phyloP scores from a whole-genome alignment of 2,888 invertebrate genomes.

The Panzeria rudis region DNA sequence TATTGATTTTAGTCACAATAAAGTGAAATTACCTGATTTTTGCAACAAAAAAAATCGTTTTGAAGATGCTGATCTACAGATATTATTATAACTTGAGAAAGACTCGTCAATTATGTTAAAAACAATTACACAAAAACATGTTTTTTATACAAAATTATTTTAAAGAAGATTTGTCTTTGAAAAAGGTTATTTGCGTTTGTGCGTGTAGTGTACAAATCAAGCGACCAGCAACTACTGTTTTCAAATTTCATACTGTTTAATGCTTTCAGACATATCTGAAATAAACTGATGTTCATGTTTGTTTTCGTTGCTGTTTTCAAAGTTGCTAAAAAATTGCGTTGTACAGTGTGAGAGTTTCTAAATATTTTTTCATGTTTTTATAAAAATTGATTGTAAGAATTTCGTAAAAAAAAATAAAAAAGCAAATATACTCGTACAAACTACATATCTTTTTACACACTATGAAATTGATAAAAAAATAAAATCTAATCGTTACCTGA shows the following conservation, averaged over 20 bases:
- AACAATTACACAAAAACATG: too few relatives aligned
- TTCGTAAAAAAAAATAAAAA: not conserved
- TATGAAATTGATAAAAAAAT: not conserved
- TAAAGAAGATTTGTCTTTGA: too few relatives aligned
- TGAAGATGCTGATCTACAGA: too few relatives aligned
- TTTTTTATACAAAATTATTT: too few relatives aligned
- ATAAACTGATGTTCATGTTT: conserved; percentile 7
- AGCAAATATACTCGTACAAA: not conserved
- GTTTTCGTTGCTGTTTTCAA: not conserved
- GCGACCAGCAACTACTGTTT: not conserved
- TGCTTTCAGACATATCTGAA: conserved; percentile 3
- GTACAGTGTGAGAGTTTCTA: not conserved
- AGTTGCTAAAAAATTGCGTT: conserved; percentile 30
- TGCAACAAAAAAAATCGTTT: too few relatives aligned
- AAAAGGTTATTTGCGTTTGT: too few relatives aligned
- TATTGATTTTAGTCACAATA: too few relatives aligned
- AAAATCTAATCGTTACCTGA: not conserved
- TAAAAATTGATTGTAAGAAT: conserved; percentile 5
- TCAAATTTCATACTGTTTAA: not conserved
- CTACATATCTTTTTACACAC: not conserved
- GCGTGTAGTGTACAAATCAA: not conserved
- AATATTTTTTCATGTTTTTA: not conserved
- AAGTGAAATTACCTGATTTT: too few relatives aligned
- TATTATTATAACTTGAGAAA: too few relatives aligned
- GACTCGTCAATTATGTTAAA: too few relatives aligned